Conservation (phyloP, 2,113 vertebrate species). For the Dinomys branickii region DNA sequence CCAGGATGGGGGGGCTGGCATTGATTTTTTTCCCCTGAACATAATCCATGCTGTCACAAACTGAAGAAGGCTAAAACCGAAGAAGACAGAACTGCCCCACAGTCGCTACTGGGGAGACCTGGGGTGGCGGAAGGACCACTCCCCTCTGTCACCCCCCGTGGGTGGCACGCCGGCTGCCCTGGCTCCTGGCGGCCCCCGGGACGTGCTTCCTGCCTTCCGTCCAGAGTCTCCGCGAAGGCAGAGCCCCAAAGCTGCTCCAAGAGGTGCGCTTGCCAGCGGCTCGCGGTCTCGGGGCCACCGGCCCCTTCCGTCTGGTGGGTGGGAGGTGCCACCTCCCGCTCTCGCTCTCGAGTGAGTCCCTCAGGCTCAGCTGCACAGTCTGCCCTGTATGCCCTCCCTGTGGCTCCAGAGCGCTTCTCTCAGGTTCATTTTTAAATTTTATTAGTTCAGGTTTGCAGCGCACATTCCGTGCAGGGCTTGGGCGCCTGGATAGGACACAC, state of each 20-base stretch:
- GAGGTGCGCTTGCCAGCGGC: too few relatives aligned
- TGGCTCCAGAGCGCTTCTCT: background rate
- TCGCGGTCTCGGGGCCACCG: too few relatives aligned
- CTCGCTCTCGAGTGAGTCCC: too few relatives aligned
- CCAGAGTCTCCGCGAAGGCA: background rate
- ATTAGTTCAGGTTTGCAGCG: too few relatives aligned
- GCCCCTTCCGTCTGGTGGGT: too few relatives aligned
- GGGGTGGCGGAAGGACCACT: too few relatives aligned
- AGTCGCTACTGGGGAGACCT: background rate
- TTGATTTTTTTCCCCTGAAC: background rate
- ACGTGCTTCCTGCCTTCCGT: fast-evolving
- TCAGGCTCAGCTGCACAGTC: too few relatives aligned
- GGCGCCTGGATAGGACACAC: too few relatives aligned
- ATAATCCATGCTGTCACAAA: background rate
- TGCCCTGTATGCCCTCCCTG: background rate
- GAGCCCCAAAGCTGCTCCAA: background rate
- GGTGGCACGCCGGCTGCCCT: background rate
- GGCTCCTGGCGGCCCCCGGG: background rate
- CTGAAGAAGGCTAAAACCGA: background rate
- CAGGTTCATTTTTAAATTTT: too few relatives aligned
- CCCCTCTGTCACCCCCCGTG: background rate
- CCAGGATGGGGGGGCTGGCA: background rate
- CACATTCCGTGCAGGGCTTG: too few relatives aligned
- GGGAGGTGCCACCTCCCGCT: background rate
- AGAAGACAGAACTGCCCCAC: background rate